phyloP scores from a whole-genome alignment of 2,113 vertebrate species.

The Rynchops niger region DNA sequence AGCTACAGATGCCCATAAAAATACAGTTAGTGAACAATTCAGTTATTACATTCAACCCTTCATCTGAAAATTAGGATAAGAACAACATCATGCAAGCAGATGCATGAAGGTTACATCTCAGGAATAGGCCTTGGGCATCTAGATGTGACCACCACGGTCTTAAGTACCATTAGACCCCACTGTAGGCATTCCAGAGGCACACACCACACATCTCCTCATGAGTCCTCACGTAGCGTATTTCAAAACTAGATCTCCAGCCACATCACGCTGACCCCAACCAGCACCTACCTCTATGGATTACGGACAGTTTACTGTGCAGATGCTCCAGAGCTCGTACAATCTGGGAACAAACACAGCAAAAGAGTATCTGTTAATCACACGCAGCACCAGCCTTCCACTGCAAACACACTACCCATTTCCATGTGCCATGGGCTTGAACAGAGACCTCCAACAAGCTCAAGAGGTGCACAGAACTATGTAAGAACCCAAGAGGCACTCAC shows the following conservation, averaged over 20 bases:
- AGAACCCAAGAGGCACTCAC: slow-evolving; percentile 66
- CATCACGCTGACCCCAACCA: background rate
- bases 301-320: slow-evolving; percentile 82
- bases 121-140: background rate
- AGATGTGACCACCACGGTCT: background rate
- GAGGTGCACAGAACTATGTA: background rate
- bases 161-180: background rate
- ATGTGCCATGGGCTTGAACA: background rate
- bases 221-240: background rate
- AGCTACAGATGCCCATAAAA: background rate
- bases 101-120: background rate
- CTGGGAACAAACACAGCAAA: slow-evolving; percentile 17
- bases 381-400: background rate
- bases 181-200: background rate
- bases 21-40: background rate
- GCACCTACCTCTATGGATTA: slow-evolving; percentile 80
- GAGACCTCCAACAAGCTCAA: background rate
- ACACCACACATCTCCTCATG: background rate
- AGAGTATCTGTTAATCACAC: background rate
- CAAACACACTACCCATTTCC: background rate
- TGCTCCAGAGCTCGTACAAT: slow-evolving; percentile 82
- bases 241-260: background rate
- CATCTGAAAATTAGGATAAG: background rate
- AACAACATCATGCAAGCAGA: background rate
- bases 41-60: background rate